These are phyloP conservation scores for Pseudopodoces humilis DNA, from an alignment of 2,113 vertebrate genomes.

Conservation along the genomic window DNA sequence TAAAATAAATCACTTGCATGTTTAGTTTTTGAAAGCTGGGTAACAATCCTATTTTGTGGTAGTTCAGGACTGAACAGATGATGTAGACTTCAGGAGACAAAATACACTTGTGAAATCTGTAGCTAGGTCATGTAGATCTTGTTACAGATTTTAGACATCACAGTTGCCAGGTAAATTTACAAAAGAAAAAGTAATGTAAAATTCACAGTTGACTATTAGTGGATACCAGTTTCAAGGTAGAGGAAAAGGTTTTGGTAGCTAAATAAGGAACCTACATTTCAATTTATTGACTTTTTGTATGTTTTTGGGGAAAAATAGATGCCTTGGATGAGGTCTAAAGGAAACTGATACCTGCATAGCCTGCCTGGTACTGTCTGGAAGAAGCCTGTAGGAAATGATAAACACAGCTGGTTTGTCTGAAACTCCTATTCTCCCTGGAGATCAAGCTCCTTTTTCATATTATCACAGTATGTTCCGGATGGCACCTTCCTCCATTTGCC, in stretches of 20 bases:
- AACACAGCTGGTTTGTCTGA: not conserved
- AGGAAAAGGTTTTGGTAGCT: not conserved
- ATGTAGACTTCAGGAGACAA: not conserved
- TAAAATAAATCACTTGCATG: not conserved
- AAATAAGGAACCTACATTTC: rapidly evolving
- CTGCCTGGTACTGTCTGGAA: not conserved
- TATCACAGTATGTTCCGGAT: not conserved
- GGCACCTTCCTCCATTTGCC: not conserved
- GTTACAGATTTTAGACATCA: not conserved
- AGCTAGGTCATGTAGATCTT: not conserved
- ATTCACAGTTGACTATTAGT: not conserved
- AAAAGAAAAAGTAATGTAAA: not conserved
- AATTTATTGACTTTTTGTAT: not conserved
- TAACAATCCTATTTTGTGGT: not conserved
- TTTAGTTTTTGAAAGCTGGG: not conserved
- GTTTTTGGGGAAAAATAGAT: not conserved
- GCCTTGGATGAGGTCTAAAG: not conserved
- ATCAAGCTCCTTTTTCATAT: not conserved
- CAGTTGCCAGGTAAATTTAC: not conserved
- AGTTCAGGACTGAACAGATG: not conserved
- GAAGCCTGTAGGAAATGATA: not conserved
- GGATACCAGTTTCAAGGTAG: not conserved
- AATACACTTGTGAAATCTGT: not conserved
- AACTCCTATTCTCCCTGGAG: not conserved
- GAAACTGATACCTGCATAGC: not conserved